A percentile compares a stretch with the other conserved stretches of the same genome.
phyloP scores from a whole-genome alignment of 1,140 invertebrate genomes.

The Periplaneta americana region DNA sequence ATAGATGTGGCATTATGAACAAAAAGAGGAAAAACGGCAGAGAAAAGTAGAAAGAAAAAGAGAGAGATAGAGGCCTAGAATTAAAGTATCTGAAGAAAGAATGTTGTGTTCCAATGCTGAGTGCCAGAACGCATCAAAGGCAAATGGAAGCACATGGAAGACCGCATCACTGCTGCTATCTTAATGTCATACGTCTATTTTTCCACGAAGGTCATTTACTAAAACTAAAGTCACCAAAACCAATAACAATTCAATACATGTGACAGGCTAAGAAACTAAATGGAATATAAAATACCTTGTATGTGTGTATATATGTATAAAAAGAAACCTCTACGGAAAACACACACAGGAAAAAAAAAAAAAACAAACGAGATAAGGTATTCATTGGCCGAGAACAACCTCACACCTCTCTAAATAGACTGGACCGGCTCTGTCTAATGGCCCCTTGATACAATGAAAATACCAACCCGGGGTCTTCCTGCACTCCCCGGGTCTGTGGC shows the following conservation, averaged over 20 bases:
- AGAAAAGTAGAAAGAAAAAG: background rate
- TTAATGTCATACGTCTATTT: background rate
- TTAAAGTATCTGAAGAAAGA: background rate
- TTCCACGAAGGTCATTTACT: slow-evolving; percentile 2
- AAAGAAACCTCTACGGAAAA: background rate
- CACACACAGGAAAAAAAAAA: background rate
- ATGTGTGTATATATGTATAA: too few species aligned
- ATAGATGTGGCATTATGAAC: too few species aligned
- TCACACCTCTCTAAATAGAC: background rate
- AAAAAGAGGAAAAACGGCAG: too few species aligned
- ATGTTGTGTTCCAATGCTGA: background rate
- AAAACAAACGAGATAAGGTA: background rate
- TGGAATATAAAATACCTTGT: background rate
- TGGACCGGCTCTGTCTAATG: background rate
- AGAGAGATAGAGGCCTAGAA: background rate
- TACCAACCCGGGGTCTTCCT: background rate
- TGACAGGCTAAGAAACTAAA: background rate
- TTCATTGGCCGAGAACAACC: background rate
- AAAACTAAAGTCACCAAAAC: background rate
- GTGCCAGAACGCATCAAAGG: background rate
- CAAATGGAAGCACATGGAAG: background rate
- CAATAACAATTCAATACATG: slow-evolving; percentile 6
- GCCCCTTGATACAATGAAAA: background rate
- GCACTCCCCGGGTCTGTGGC: background rate
- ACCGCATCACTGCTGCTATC: background rate